A percentile compares a stretch with the other conserved stretches of the same genome.
Evolutionary conservation across 2,797 vertebrate species (phyloP).

Genomic region (Hydrolagus colliei): DNA sequence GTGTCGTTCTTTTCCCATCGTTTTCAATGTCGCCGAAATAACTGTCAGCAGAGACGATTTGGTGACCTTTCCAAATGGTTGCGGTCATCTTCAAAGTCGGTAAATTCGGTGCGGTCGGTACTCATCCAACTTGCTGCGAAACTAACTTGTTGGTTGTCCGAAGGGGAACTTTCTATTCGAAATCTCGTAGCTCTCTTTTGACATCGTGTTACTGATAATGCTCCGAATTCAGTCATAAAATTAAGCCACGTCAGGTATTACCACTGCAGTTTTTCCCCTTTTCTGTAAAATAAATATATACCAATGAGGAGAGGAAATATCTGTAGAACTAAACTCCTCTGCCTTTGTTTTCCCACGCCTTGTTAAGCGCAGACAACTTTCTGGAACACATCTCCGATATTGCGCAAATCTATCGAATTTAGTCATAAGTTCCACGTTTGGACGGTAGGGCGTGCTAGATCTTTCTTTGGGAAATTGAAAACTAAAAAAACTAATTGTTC

Average conservation of each 20-base stretch:
- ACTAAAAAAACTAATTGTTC: neutral
- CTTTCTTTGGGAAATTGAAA: slow-evolving; percentile 43
- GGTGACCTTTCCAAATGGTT: neutral
- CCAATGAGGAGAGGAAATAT: slow-evolving; percentile 1
- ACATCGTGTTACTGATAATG: neutral
- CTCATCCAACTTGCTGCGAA: neutral
- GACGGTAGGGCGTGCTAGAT: slow-evolving; percentile 67
- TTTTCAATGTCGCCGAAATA: too few species aligned
- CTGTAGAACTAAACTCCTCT: neutral
- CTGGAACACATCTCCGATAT: slow-evolving; percentile 61
- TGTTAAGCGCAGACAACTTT: slow-evolving; percentile 64
- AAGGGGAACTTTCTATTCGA: neutral
- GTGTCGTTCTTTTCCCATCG: neutral
- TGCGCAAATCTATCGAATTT: slow-evolving; percentile 49
- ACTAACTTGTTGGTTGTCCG: too few species aligned
- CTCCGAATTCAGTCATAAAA: neutral
- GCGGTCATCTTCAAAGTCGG: neutral
- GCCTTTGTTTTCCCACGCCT: neutral
- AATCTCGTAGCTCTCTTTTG: neutral
- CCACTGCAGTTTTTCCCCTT: neutral
- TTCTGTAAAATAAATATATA: neutral
- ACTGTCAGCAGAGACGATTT: neutral
- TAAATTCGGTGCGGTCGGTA: neutral
- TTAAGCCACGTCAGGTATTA: neutral
- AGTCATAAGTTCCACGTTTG: slow-evolving; percentile 45